phyloP scores from a whole-genome alignment of 1,140 invertebrate genomes.

The Sinonovacula constricta region DNA sequence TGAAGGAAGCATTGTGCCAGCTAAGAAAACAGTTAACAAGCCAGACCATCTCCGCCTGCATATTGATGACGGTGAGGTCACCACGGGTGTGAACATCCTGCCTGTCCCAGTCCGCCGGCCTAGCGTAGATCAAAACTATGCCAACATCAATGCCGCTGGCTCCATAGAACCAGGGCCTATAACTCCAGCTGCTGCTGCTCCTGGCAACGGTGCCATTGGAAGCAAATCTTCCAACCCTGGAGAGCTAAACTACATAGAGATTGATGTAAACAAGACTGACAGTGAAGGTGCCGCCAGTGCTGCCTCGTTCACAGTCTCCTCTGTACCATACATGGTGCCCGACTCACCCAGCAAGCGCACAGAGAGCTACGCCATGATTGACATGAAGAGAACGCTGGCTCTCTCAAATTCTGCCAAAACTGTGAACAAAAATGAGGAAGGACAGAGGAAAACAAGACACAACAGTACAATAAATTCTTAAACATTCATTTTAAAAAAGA shows the following conservation, averaged over 20 bases:
- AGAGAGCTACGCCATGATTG: slow-evolving; percentile 94
- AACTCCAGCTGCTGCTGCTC: slow-evolving; percentile 80
- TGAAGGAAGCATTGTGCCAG: slow-evolving; percentile 29
- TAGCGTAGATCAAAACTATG: slow-evolving; percentile 60
- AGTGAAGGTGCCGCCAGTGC: slow-evolving; percentile 34
- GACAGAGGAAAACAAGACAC: slow-evolving; percentile 78
- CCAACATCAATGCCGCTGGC: slow-evolving; percentile 53
- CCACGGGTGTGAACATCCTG: neutral
- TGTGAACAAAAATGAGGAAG: slow-evolving; percentile 71
- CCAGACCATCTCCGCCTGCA: too few species aligned
- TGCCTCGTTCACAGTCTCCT: slow-evolving; percentile 49
- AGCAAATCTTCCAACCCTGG: slow-evolving; percentile 39
- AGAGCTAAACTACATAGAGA: slow-evolving; percentile 86
- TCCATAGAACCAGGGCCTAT: slow-evolving; percentile 9
- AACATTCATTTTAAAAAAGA: too few species aligned
- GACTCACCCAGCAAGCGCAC: slow-evolving; percentile 75
- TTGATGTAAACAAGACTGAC: slow-evolving; percentile 84
- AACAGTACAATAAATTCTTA: slow-evolving; percentile 74
- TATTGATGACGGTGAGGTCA: too few species aligned
- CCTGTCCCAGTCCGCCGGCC: slow-evolving; percentile 5
- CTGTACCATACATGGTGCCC: slow-evolving; percentile 78
- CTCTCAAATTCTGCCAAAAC: slow-evolving; percentile 80
- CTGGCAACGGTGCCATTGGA: slow-evolving; percentile 6
- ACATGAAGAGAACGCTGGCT: slow-evolving; percentile 94
- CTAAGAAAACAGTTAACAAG: slow-evolving; percentile 19